Evolutionary conservation across 2,888 invertebrate species (phyloP).

Genomic region (Anthoptus insignis): DNA sequence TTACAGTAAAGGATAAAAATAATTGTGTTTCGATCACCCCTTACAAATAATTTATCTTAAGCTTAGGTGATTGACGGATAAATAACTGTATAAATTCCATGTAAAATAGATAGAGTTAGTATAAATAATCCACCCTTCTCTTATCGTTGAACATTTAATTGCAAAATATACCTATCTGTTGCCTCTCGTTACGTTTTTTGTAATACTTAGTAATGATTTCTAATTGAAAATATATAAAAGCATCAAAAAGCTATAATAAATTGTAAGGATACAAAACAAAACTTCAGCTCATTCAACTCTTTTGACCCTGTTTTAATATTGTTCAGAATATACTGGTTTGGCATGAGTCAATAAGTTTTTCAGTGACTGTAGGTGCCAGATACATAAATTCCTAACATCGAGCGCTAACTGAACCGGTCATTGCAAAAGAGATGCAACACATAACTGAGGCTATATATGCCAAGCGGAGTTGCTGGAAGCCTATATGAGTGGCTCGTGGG

Average conservation of each 20-base stretch:
- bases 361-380: neutral
- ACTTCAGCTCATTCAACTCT: neutral
- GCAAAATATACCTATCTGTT: neutral
- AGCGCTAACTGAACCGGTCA: too few relatives aligned
- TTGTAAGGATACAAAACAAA: neutral
- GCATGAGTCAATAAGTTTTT: too few relatives aligned
- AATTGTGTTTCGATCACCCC: neutral
- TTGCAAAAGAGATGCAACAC: too few relatives aligned
- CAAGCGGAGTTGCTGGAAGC: too few relatives aligned
- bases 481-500: too few relatives aligned
- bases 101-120: neutral
- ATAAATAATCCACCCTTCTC: neutral
- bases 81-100: slow-evolving; percentile 1
- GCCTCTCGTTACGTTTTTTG: neutral
- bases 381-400: neutral
- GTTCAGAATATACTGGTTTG: neutral
- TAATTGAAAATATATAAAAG: neutral
- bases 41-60: neutral
- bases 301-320: neutral
- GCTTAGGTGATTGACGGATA: neutral
- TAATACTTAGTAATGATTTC: neutral
- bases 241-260: neutral
- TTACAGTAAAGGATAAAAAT: slow-evolving; percentile 6
- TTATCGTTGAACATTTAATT: neutral
- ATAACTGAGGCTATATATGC: too few relatives aligned